Percentiles rank a stretch among this genome's conserved stretches.
These are phyloP conservation scores for Chelmon rostratus DNA, from an alignment of 2,797 vertebrate species.

Conservation along the genomic window DNA sequence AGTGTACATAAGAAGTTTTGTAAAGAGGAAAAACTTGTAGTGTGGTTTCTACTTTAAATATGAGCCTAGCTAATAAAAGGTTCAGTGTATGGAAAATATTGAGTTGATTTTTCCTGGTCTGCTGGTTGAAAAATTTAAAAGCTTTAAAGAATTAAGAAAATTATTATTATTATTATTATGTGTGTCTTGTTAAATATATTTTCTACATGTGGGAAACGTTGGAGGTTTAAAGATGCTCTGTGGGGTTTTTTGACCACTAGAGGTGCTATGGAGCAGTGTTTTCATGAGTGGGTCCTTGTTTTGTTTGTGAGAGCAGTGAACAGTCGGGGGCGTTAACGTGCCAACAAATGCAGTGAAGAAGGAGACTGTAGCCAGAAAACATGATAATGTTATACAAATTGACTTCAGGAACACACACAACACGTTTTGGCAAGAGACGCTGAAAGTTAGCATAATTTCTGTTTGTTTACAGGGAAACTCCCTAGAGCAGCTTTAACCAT, in stretches of 20 bases:
- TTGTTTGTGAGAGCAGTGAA: too few relatives aligned
- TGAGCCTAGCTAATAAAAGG: constrained; percentile 97
- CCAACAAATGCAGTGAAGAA: background rate
- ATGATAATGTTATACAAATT: background rate
- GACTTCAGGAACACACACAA: background rate
- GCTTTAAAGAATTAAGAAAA: background rate
- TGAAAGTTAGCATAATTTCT: background rate
- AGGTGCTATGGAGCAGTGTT: background rate
- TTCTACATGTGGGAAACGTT: too few relatives aligned
- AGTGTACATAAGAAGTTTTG: constrained; percentile 95
- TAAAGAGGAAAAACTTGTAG: constrained; percentile 91
- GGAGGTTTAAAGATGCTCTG: background rate
- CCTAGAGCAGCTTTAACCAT: background rate
- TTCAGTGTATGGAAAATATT: constrained; percentile 80
- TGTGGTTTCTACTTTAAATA: constrained; percentile 98
- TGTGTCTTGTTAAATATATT: background rate
- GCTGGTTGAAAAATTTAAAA: background rate
- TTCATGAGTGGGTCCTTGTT: background rate
- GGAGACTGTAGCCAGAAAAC: background rate
- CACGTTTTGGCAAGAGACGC: background rate
- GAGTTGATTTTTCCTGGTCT: constrained; percentile 1
- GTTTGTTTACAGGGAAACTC: too few relatives aligned
- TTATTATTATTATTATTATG: too few relatives aligned
- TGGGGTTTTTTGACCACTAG: background rate
- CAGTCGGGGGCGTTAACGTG: too few relatives aligned